Evolutionary conservation across 2,797 vertebrate genomes (phyloP).

Genomic region (Limosa lapponica): DNA sequence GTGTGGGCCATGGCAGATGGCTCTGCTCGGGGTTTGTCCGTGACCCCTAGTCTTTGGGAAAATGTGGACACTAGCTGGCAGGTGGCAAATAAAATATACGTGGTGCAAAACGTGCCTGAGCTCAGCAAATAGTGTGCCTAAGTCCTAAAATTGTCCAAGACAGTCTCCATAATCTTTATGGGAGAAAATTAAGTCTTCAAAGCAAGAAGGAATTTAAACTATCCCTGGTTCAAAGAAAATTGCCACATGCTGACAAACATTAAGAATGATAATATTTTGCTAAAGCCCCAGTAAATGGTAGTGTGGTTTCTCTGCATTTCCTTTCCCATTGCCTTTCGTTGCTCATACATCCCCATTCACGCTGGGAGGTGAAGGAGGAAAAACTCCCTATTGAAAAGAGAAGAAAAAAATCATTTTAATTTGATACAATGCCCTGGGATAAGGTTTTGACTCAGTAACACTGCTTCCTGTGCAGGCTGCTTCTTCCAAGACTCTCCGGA

Average conservation of each 20-base stretch:
- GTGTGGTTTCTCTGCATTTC: slow-evolving; percentile 73
- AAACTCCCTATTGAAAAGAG: slow-evolving; percentile 1
- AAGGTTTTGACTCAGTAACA: not conserved
- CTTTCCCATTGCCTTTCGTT: slow-evolving; percentile 67
- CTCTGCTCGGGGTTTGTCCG: not conserved
- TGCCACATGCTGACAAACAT: slow-evolving; percentile 71
- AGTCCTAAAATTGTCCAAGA: slow-evolving; percentile 60
- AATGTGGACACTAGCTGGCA: not conserved
- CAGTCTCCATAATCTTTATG: slow-evolving; percentile 66
- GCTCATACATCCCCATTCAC: slow-evolving; percentile 33
- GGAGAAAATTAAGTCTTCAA: slow-evolving; percentile 70
- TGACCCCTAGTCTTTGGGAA: not conserved
- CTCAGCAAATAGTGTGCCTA: slow-evolving; percentile 43
- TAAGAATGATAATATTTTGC: slow-evolving; percentile 74
- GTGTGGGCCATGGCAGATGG: not conserved
- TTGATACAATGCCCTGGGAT: not conserved
- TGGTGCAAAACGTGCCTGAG: not conserved
- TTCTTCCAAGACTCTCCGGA: not conserved
- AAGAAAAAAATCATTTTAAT: not conserved
- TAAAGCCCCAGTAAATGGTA: slow-evolving; percentile 68
- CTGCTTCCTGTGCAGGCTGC: not conserved
- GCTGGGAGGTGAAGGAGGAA: slow-evolving; percentile 35
- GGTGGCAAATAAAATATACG: slow-evolving; percentile 49
- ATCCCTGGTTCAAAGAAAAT: slow-evolving; percentile 72
- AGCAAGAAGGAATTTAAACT: slow-evolving; percentile 65